These are phyloP conservation scores for Sceloporus undulatus DNA, from an alignment of 2,113 vertebrate species.

Conservation along the genomic window DNA sequence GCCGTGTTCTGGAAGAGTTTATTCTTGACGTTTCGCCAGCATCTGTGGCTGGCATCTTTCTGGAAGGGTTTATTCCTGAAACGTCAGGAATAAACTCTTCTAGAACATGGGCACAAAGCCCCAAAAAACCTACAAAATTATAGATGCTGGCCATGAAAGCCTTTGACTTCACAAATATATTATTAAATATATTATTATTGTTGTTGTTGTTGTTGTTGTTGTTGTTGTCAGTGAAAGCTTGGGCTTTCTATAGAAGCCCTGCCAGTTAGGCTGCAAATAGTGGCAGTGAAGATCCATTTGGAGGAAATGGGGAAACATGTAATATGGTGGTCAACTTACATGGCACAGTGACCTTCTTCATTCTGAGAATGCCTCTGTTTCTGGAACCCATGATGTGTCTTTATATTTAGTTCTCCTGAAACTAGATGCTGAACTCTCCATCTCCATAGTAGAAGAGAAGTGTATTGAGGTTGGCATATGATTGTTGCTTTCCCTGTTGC, in stretches of 20 bases:
- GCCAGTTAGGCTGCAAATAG: neutral
- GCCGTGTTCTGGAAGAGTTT: too few relatives aligned
- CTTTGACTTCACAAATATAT: too few relatives aligned
- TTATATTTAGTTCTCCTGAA: neutral
- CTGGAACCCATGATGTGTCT: neutral
- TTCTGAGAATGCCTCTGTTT: conserved; percentile 32
- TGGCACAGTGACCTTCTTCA: neutral
- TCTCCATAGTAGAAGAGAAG: neutral
- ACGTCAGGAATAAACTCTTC: too few relatives aligned
- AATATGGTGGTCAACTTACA: conserved; percentile 26
- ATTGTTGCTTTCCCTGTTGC: neutral
- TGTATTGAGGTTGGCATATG: neutral
- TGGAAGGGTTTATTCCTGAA: too few relatives aligned
- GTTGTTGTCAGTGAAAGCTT: neutral
- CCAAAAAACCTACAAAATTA: too few relatives aligned
- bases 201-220: too few relatives aligned
- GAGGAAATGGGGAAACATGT: conserved; percentile 65
- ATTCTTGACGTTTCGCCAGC: too few relatives aligned
- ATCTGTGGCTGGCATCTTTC: too few relatives aligned
- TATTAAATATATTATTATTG: too few relatives aligned
- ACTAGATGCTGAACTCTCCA: fast-evolving
- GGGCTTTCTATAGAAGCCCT: neutral
- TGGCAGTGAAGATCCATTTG: conserved; percentile 49
- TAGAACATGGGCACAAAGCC: too few relatives aligned
- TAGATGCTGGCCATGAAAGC: too few relatives aligned